Conservation (phyloP, 1,140 invertebrate species). For the Phocides pigmalion region DNA sequence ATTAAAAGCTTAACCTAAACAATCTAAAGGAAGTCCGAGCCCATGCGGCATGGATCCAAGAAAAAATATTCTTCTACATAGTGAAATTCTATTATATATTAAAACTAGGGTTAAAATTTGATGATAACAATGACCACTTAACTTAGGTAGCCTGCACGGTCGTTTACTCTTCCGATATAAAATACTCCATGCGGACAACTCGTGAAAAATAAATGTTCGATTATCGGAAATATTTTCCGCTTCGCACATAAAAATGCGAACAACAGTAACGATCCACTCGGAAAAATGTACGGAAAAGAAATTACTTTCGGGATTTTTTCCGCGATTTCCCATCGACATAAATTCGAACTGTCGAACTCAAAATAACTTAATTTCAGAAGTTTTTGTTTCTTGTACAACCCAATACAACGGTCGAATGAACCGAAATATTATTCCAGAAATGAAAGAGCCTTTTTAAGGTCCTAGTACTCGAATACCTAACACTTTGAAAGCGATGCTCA, state of each 20-base stretch:
- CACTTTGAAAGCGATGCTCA: no score
- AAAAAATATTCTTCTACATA: no score
- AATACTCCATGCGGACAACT: background rate
- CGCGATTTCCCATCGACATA: slow-evolving; percentile 32
- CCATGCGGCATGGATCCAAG: no score
- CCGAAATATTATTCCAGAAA: background rate
- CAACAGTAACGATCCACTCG: slow-evolving; percentile 27
- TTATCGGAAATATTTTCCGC: slow-evolving; percentile 18
- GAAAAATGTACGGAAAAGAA: slow-evolving; percentile 35
- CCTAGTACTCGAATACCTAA: no score
- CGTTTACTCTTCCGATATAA: background rate
- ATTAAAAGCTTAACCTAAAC: no score
- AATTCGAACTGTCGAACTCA: slow-evolving; percentile 39
- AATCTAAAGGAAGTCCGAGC: no score
- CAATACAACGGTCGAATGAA: slow-evolving; percentile 29
- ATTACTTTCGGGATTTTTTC: slow-evolving; percentile 29
- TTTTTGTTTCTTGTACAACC: slow-evolving; percentile 40
- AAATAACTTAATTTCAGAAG: slow-evolving; percentile 48
- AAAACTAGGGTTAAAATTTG: no score
- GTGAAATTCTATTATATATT: no score
- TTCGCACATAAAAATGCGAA: background rate
- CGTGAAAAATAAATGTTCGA: background rate
- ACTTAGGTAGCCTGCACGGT: no score
- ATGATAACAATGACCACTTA: no score
- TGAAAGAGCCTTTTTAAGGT: background rate